Base-by-base conservation (phyloP, 2,797 vertebrate species). In the Hozukius guyotensis region DNA sequence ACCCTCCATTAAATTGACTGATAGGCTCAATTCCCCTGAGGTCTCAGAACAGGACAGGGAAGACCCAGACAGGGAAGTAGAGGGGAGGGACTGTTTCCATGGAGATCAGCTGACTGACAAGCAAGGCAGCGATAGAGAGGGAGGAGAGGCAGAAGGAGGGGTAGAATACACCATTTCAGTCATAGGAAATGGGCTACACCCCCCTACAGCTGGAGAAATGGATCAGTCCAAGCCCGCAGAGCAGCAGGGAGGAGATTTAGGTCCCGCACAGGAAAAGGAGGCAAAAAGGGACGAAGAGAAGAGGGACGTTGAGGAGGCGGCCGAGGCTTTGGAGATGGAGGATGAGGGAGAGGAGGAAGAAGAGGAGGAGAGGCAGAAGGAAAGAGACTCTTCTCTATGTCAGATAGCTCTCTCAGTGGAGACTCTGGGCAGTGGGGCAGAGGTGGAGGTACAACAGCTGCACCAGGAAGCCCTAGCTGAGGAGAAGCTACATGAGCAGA, bases 261-360 rank as follows among this genome's bases (percentile, higher is more conserved):
- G 76, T 87, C 78, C 66, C 9, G 63, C 77, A 78, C 77, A 81
- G 80, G 89, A 88, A 81, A 84, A 83, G 53, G 87, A 91, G 75
- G 90, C 74, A 83, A 85, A 86, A 56, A 11, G 34, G 72, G 72
- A 80, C 62, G 84, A 84, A 77, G 83, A 83, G 27, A 66, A 72
- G 73, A 71, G 62, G 52, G 84, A 83, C 3, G 83, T 83, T 46
- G 87, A 88, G 66, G 89, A 92, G 85, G 87, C 75, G 29, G 78
- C 79, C 7, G 93, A 95, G 74, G 89, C 86, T 67, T 66, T 90
- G 84, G 90, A 88, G 79, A 88, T 92, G 87, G 88, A 94, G 27
- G 87, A 93, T 52, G 92, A 91, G 38, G 90, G 80, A 74, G 92
- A 91, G 70, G 92, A 91, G 70, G 92, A 94, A 24, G 94, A 94